Base-by-base conservation (phyloP, 2,888 invertebrate species). In the Leptopterna dolabrata region DNA sequence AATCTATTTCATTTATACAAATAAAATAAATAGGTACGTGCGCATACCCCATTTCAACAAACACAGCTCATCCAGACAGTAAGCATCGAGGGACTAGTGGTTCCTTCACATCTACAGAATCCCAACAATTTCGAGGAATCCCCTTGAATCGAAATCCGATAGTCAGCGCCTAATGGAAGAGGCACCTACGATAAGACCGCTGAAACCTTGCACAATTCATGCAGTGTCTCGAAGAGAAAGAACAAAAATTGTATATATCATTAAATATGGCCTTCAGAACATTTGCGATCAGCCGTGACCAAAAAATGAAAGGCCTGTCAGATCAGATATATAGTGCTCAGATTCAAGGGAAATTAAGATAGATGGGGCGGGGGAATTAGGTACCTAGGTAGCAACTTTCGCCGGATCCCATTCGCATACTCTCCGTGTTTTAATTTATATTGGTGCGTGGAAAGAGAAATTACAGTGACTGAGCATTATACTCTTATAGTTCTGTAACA, bases 241-340 rank as follows among this genome's bases (percentile, higher is more conserved):
- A 24, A 63, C 11, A 24, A 4, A 63, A 63, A 63, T 63, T n/a
- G 63, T 63, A 19, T 24, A 24, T 19, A 36, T n/a, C 19, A 63
- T 63, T 24, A 63, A 63, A 24, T 24, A 63, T 63, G 63, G 63
- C 63, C 63, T 63, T 63, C 63, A 19, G 63, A 63, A 24, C 63
- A 19, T 63, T 55, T 19, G 63, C 63, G 63, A 63, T 63, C 63
- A 63, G 24, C 63, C 63, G 63, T 63, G 63, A 63, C 63, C 63
- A 19, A 63, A 63, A 63, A 63, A 63, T 24, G 63, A 63, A 63
- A 63, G 63, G 63, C 63, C 63, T 63, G 63, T 63, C 63, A 63
- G 63, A 63, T 63, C 63, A 63, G 24, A 63, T 63, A 63, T 63
- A 63, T 63, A 63, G 63, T 63, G 63, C 63, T 63, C 63, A 24